Evolutionary conservation across 2,888 invertebrate species (phyloP).

Genomic region (Coenonympha arcania): DNA sequence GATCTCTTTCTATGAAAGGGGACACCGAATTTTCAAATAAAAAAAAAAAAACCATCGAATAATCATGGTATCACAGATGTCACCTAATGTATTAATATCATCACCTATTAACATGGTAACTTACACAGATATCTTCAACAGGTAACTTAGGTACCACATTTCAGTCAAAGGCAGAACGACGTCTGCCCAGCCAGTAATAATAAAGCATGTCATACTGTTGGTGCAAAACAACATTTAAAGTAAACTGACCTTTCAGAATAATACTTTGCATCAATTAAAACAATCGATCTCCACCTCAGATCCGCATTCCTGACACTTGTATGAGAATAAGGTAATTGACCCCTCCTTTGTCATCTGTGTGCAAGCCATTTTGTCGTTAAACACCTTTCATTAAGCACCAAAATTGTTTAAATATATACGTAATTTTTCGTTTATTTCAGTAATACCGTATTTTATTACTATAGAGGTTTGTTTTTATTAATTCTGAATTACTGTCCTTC

Average conservation of each 20-base stretch:
- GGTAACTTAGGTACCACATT: too few species aligned
- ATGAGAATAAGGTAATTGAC: conserved; percentile 25
- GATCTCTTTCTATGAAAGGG: too few species aligned
- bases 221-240: background rate
- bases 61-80: too few species aligned
- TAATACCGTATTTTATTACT: background rate
- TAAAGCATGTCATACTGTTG: background rate
- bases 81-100: too few species aligned
- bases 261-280: conserved; percentile 40
- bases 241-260: conserved; percentile 9
- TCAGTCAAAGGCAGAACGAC: background rate
- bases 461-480: background rate
- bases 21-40: too few species aligned
- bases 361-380: conserved; percentile 3
- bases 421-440: conserved; percentile 1
- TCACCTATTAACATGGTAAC: too few species aligned
- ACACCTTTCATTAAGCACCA: conserved; percentile 5
- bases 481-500: background rate
- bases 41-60: too few species aligned
- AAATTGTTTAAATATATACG: background rate
- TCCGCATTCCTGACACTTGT: conserved; percentile 45
- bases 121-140: too few species aligned
- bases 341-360: conserved; percentile 23
- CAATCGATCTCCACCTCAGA: conserved; percentile 49
- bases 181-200: too few species aligned